Evolutionary conservation across 2,888 invertebrate species (phyloP).

Genomic region (Calephelis perditalis): DNA sequence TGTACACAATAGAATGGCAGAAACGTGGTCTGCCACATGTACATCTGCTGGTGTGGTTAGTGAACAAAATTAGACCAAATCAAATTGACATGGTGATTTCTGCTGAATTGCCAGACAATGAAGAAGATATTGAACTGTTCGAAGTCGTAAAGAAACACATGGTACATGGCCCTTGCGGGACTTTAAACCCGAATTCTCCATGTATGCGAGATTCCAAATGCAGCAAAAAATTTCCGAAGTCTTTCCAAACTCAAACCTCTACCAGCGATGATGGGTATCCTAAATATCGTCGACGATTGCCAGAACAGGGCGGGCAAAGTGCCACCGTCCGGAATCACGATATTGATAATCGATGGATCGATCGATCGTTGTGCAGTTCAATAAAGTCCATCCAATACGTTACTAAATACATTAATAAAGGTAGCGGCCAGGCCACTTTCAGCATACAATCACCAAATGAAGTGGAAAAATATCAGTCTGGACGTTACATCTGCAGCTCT

Average conservation of each 20-base stretch:
- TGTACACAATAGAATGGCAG: slow-evolving; percentile 31
- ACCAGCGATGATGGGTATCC: slow-evolving; percentile 33
- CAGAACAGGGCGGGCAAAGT: slow-evolving; percentile 27
- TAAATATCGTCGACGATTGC: slow-evolving; percentile 31
- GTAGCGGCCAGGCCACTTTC: slow-evolving; percentile 27
- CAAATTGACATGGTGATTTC: slow-evolving; percentile 29
- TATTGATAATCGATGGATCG: slow-evolving; percentile 32
- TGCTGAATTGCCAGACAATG: too few relatives aligned
- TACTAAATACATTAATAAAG: slow-evolving; percentile 30
- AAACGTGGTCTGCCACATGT: slow-evolving; percentile 31
- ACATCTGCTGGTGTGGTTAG: slow-evolving; percentile 30
- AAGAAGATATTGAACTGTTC: too few relatives aligned
- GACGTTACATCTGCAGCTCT: slow-evolving; percentile 25
- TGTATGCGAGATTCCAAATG: slow-evolving; percentile 30
- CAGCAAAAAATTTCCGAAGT: slow-evolving; percentile 29
- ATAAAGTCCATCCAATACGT: slow-evolving; percentile 27
- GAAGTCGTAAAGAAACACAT: slow-evolving; percentile 29
- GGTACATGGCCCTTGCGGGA: slow-evolving; percentile 31
- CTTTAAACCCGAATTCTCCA: slow-evolving; percentile 28
- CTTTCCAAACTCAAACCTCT: slow-evolving; percentile 26
- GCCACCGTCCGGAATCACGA: slow-evolving; percentile 23
- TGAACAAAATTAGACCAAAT: slow-evolving; percentile 30
- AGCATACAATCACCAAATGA: slow-evolving; percentile 29
- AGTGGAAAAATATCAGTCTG: slow-evolving; percentile 27
- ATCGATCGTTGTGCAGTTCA: slow-evolving; percentile 29